Conservation (phyloP, 2,888 invertebrate species). For the Oxycera nigricornis region DNA sequence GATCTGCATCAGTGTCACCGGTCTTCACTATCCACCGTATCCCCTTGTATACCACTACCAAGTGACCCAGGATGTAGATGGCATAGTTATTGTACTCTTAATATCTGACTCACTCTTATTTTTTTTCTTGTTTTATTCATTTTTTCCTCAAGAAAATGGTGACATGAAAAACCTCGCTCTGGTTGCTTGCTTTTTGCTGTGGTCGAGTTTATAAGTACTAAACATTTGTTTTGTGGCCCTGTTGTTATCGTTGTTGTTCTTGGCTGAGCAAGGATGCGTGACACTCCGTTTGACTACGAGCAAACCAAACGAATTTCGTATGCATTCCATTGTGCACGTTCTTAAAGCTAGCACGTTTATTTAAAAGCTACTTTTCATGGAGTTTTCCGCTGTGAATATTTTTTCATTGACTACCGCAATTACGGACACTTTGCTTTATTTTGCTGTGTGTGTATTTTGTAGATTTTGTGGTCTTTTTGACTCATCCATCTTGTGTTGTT, state of each 20-base stretch:
- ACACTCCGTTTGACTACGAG: not conserved
- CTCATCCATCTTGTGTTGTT: too few species aligned
- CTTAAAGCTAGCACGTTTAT: not conserved
- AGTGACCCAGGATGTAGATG: not conserved
- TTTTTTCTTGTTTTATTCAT: not conserved
- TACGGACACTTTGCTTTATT: too few species aligned
- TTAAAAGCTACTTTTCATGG: not conserved
- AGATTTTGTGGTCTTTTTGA: too few species aligned
- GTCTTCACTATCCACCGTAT: too few species aligned
- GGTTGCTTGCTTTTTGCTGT: not conserved
- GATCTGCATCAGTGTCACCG: too few species aligned
- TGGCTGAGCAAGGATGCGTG: not conserved
- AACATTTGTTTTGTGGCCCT: not conserved
- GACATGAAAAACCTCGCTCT: not conserved
- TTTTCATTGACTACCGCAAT: too few species aligned
- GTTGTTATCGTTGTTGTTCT: not conserved
- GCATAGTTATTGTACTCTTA: not conserved
- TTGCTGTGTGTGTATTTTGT: too few species aligned
- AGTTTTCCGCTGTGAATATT: too few species aligned
- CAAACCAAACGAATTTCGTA: not conserved
- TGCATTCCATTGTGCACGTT: slow-evolving; percentile 1
- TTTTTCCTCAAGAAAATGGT: not conserved
- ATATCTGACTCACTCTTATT: not conserved
- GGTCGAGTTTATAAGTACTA: not conserved
- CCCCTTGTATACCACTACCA: not conserved